Evolutionary conservation across 2,113 vertebrate genomes (phyloP).

Genomic region (Lathamus discolor): DNA sequence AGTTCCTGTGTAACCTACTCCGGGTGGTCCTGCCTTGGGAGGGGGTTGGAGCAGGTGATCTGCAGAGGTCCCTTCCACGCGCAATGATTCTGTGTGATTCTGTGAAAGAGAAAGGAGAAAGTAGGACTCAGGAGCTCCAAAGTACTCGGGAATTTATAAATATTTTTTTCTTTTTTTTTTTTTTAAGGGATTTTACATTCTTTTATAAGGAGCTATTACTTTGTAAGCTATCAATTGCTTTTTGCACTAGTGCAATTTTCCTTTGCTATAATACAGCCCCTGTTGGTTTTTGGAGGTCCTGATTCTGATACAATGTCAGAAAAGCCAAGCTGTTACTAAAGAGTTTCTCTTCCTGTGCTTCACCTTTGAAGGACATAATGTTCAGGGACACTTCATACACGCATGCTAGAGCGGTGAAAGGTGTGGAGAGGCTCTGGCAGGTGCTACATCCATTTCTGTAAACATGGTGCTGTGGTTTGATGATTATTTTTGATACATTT

Average conservation of each 20-base stretch:
- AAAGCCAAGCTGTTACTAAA: background rate
- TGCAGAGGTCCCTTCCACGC: background rate
- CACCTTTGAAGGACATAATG: rapidly evolving
- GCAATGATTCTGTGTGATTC: background rate
- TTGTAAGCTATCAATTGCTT: background rate
- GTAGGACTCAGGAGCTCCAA: background rate
- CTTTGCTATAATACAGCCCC: rapidly evolving
- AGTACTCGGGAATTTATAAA: background rate
- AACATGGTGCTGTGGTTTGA: background rate
- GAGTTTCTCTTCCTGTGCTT: background rate
- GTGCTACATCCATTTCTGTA: background rate
- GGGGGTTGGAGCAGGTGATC: background rate
- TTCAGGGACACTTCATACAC: background rate
- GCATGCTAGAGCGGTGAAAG: background rate
- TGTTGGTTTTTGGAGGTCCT: background rate
- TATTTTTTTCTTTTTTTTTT: no score
- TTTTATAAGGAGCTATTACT: background rate
- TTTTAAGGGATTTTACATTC: no score
- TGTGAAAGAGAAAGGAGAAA: background rate
- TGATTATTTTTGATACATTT: background rate
- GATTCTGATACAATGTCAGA: background rate
- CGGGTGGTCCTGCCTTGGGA: background rate
- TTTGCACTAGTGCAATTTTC: background rate
- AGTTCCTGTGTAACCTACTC: no score
- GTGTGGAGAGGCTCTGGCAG: background rate